Evolutionary conservation across 2,888 invertebrate species (phyloP).

Genomic region (Leptinotarsa rubiginosa): DNA sequence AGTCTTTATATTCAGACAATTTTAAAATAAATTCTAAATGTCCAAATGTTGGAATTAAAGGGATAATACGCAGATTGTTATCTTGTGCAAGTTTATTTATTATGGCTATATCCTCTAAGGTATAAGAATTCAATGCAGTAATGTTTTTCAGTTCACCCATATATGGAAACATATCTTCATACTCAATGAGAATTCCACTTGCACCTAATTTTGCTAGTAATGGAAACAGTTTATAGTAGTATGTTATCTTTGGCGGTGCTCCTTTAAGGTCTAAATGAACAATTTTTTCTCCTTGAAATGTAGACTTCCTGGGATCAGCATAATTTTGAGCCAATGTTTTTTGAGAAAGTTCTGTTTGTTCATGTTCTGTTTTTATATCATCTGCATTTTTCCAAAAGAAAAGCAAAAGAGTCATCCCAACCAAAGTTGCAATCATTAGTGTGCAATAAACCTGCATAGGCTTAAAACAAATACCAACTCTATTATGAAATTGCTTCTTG

Average conservation of each 20-base stretch:
- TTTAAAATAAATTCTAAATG: slow-evolving; percentile 87
- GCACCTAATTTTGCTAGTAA: slow-evolving; percentile 75
- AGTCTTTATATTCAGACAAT: slow-evolving; percentile 73
- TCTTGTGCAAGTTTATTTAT: slow-evolving; percentile 70
- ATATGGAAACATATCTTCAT: slow-evolving; percentile 91
- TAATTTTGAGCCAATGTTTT: background rate
- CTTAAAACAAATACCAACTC: background rate
- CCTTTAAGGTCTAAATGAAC: slow-evolving; percentile 90
- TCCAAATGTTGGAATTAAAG: slow-evolving; percentile 87
- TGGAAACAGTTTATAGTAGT: slow-evolving; percentile 73
- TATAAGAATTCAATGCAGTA: slow-evolving; percentile 76
- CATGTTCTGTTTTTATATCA: background rate
- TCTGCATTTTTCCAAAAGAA: slow-evolving; percentile 1
- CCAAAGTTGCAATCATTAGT: background rate
- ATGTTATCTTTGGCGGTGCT: slow-evolving; percentile 78
- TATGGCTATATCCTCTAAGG: slow-evolving; percentile 67
- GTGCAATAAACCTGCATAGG: background rate
- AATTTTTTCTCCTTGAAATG: slow-evolving; percentile 68
- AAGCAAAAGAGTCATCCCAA: background rate
- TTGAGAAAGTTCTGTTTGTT: background rate
- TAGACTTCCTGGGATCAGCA: background rate
- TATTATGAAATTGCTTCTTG: background rate
- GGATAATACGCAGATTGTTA: slow-evolving; percentile 77
- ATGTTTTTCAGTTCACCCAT: slow-evolving; percentile 71
- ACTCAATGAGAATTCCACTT: slow-evolving; percentile 83